Conservation (phyloP, 2,113 vertebrate genomes). For the Myotis yumanensis region DNA sequence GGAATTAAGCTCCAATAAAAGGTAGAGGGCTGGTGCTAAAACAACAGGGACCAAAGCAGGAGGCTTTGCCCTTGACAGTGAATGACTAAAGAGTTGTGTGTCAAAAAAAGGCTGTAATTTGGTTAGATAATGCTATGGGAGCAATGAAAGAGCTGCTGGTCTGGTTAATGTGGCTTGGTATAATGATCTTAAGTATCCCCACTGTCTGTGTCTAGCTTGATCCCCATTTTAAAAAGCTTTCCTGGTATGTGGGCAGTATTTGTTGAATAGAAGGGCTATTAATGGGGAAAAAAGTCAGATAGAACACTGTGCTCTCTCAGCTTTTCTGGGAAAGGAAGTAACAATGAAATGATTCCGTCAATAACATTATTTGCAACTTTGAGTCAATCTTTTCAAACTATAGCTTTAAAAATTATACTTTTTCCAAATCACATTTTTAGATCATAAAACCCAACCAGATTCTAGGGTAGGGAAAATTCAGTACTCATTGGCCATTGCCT, state of each 20-base stretch:
- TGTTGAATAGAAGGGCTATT: constrained; percentile 49
- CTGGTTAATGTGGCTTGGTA: neutral
- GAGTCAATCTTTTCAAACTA: constrained; percentile 40
- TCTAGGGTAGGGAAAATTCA: neutral
- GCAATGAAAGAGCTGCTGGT: neutral
- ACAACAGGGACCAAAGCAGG: constrained; percentile 44
- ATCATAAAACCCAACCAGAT: neutral
- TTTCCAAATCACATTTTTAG: constrained; percentile 27
- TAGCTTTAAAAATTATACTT: neutral
- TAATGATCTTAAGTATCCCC: constrained; percentile 48
- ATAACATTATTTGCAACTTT: constrained; percentile 38
- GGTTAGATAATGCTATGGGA: neutral
- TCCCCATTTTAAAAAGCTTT: constrained; percentile 41
- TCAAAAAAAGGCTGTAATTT: constrained; percentile 21
- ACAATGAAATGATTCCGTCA: constrained; percentile 29
- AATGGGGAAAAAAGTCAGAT: neutral
- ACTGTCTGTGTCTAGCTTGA: constrained; percentile 19
- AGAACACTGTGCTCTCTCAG: constrained; percentile 30
- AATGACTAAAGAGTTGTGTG: constrained; percentile 36
- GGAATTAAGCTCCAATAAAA: constrained; percentile 53
- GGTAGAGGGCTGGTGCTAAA: constrained; percentile 48
- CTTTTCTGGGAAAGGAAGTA: constrained; percentile 56
- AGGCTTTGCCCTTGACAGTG: constrained; percentile 18
- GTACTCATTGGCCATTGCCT: neutral
- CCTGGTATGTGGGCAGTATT: constrained; percentile 39